Evolutionary conservation across 2,888 invertebrate species (phyloP), one percentile per base, ranked within the genome.

Genomic region (Cephus sareptanus): DNA sequence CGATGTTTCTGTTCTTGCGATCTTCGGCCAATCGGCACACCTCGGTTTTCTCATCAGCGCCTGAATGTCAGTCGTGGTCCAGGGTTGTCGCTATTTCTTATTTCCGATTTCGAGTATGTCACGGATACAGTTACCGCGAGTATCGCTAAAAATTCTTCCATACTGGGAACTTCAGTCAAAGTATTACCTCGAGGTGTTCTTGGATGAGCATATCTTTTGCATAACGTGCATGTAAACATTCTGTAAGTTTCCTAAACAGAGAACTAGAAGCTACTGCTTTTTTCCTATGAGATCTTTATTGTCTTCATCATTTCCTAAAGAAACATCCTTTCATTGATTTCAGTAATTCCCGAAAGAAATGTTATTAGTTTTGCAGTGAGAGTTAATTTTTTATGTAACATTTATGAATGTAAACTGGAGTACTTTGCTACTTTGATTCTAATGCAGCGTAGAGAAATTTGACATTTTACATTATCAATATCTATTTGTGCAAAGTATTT

Each of bases 1-100:
- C 77, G 80, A 75, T 81, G 81, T 76, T 84, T 83, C 84, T 56
- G 56, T 56, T 56, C 56, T 56, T 56, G 79, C 81, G 84, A 85
- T 82, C 84, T 82, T 81, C 82, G 23, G 68, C 69, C 83, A 82
- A 82, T 84, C 82, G 77, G 79, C 80, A 74, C 76, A 81, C 77
- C 77, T 81, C 81, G 81, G 76, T 81, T 80, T 81, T 80, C 79
- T 75, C 82, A 81, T 31, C 56, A 71, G 34, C 12, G 71, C 71
- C 33, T 34, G 71, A 71, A 33, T 71, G 71, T 71, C 71, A 71
- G 34, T 71, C 33, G 71, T 34, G 71, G 34, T 71, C 71, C 71
- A 34, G 71, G 71, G 31, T 34, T 33, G 34, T 71, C 34, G 71
- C 34, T 34, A 13, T 31, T 56, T 56, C 56, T 56, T 56, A 56